These are phyloP conservation scores for Sitta carolinensis DNA, from an alignment of 2,797 vertebrate species.

Conservation along the genomic window DNA sequence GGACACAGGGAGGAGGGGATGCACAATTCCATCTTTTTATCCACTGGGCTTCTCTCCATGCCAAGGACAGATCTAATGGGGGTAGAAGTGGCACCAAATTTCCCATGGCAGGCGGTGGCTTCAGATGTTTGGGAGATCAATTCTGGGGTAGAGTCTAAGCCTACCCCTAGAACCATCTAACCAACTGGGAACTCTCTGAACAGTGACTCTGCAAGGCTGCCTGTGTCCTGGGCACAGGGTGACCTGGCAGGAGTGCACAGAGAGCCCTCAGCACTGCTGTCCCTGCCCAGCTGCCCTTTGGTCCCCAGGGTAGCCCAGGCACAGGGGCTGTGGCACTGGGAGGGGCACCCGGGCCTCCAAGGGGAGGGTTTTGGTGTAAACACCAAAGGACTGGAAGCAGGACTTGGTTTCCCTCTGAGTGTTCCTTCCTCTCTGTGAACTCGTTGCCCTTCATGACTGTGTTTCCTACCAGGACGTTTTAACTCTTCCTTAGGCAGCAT, in stretches of 20 bases:
- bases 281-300: background rate
- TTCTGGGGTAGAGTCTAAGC: background rate
- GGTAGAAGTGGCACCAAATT: too few relatives aligned
- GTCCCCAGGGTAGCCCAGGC: background rate
- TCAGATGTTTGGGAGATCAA: background rate
- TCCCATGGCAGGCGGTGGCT: background rate
- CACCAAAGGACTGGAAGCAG: background rate
- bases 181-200: background rate
- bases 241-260: background rate
- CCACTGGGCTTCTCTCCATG: background rate
- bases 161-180: background rate
- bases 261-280: background rate
- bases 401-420: background rate
- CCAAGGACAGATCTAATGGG: background rate
- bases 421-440: background rate
- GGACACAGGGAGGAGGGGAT: background rate
- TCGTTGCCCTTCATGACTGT: background rate
- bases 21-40: background rate
- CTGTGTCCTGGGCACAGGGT: background rate
- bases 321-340: background rate
- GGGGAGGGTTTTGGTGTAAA: background rate
- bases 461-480: background rate
- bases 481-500: background rate
- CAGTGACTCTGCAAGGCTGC: background rate
- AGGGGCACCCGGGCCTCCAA: background rate